Base-by-base conservation (phyloP, 1,140 invertebrate genomes). In the Ostrea denselamellosa region DNA sequence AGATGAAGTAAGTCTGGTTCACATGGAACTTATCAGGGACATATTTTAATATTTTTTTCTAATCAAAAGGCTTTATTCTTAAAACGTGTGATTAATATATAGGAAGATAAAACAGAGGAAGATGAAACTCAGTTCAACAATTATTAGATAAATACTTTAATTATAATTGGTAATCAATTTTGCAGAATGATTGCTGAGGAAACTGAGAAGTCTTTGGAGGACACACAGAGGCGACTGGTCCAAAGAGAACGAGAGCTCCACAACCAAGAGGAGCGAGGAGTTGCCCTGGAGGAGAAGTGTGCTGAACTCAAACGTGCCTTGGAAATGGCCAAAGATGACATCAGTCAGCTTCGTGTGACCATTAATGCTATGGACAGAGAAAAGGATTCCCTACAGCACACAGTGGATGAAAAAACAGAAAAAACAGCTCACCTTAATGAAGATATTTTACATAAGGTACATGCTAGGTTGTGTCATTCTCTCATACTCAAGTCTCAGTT, bases 361-460 rank as follows among this genome's bases (percentile, higher is more conserved):
- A 91, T 95, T 44, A 92, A 87, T 44, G 90, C 92, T 10, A 88
- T 95, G 87, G 94, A 95, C 86, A 88, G 93, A 56, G 94, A 95
- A 89, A 95, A 95, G 85, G 94, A 95, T 89, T 68, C 87, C 3
- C 90, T 95, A 8, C 94, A 95, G 92, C 90, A 90, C n/a, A 91
- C 91, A 83, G 92, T 95, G 34, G 94, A 95, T 89, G 94, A 95
- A 62, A 95, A 94, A 85, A 92, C 94, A 28, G 94, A 95, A 86
- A 92, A 92, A 71, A 88, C 92, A 68, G 93, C 92, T 34, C 89
- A 90, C 53, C 52, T 93, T 0, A 93, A 93, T 85, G 91, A 93
- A 28, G 92, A 94, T 85, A 65, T 94, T 10, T 88, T 92, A 19
- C 88, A 91, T 8, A 94, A 92, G 92, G 93, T 94, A 52, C 52